Conservation (phyloP, 1,140 invertebrate species). For the Drosophila ananassae region DNA sequence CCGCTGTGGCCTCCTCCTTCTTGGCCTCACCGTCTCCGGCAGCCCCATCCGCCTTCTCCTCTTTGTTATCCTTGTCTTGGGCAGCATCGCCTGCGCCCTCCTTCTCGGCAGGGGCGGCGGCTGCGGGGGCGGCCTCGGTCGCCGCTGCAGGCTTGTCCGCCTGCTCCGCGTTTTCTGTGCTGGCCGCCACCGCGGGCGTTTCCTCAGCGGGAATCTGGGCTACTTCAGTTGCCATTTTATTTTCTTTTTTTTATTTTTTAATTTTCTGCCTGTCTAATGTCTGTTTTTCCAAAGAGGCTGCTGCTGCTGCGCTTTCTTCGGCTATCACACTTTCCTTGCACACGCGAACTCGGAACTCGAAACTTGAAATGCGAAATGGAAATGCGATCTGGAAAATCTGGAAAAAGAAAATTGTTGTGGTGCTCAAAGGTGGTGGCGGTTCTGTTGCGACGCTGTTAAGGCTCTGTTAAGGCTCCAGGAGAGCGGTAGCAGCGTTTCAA, state of each 20-base stretch:
- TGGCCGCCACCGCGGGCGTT: constrained; percentile 86
- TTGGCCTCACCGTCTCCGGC: constrained; percentile 81
- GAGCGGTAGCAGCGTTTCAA: not conserved
- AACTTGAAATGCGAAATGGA: not conserved
- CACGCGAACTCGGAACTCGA: constrained; percentile 39
- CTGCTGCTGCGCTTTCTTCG: constrained; percentile 65
- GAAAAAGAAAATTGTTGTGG: not conserved
- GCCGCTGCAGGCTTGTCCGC: constrained; percentile 77
- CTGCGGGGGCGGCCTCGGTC: constrained; percentile 55
- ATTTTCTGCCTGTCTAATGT: constrained; percentile 20
- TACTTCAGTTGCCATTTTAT: constrained; percentile 90
- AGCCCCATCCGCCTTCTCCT: constrained; percentile 85
- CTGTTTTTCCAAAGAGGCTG: constrained; percentile 53
- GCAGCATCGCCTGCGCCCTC: constrained; percentile 30
- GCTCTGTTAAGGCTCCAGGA: not conserved
- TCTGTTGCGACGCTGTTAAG: not conserved
- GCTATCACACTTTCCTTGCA: constrained; percentile 74
- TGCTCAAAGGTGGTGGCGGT: not conserved
- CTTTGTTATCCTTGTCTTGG: constrained; percentile 83
- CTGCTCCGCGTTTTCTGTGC: constrained; percentile 84
- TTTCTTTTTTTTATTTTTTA: constrained; percentile 33
- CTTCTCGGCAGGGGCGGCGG: constrained; percentile 83
- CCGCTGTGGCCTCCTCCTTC: constrained; percentile 86
- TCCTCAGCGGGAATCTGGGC: constrained; percentile 86
- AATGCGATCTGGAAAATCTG: constrained; percentile 2